Evolutionary conservation across 2,113 vertebrate genomes (phyloP), one percentile per base, ranked within the genome.

Genomic region (Oryzias melastigma): DNA sequence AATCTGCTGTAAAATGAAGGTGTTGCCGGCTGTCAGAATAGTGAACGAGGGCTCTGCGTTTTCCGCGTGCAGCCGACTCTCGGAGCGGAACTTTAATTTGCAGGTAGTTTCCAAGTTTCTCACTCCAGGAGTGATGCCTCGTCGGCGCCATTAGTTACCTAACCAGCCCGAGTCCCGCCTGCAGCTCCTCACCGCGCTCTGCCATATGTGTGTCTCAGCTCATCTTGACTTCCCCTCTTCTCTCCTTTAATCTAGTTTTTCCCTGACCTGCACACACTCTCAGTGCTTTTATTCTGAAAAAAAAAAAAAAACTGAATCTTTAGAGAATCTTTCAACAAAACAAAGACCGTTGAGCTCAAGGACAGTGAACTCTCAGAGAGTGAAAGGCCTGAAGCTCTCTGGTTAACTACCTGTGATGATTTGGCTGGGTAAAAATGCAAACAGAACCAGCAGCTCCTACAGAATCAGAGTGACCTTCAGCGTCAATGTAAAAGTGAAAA

Each of bases 61-160:
- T 72, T 53, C 81, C 55, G 35, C 8, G 10, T 77, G 63, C 47
- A 83, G 65, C 10, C 55, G 43, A 80, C 59, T 80, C 84, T 71
- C 58, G 44, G 70, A 82, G 85, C 81, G 68, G 83, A 80, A 78
- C 83, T 89, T 88, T 83, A 72, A 87, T 89, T 81, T 87, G 81
- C 83, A 85, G 83, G 84, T 84, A 80, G 76, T 84, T 82, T 85
- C 71, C 80, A 83, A 73, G 73, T 73, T 78, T 85, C 74, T 84
- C 78, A 83, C 77, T 81, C 40, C 62, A 83, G 77, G 74, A 86
- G 80, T 65, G 76, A 88, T 86, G 71, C 71, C 79, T 77, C 75
- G 71, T 58, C 16, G 45, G 83, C 77, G 73, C 88, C 83, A 88
- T 89, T 88, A 87, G 88, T 82, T 86, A 87, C 85, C 84, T 88